These are phyloP conservation scores for Argentina silus DNA, from an alignment of 2,797 vertebrate species.

Conservation along the genomic window DNA sequence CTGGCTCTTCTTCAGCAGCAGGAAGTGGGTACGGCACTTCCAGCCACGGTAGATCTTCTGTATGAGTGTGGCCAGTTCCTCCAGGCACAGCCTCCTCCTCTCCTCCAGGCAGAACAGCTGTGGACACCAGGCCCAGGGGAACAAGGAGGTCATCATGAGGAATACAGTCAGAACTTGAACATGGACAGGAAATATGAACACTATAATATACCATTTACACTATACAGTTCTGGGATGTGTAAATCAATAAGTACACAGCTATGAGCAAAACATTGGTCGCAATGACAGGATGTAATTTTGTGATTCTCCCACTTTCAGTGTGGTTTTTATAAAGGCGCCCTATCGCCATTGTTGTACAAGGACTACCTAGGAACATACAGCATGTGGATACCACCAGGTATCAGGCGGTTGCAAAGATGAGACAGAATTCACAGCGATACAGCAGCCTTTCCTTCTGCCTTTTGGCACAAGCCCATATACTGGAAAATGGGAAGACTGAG, in stretches of 20 bases:
- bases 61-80: constrained; percentile 93
- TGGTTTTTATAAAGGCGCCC: no score
- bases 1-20: constrained; percentile 92
- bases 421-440: background rate
- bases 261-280: no score
- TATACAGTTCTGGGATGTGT: no score
- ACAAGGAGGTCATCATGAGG: background rate
- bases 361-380: background rate
- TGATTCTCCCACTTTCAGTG: no score
- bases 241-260: no score
- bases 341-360: no score
- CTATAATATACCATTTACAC: no score
- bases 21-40: constrained; percentile 90
- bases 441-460: background rate
- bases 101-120: constrained; percentile 96
- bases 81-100: constrained; percentile 86
- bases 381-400: background rate
- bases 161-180: no score
- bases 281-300: no score
- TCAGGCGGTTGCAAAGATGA: background rate
- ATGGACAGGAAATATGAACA: no score
- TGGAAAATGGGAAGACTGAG: background rate
- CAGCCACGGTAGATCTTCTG: constrained; percentile 97
- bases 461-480: background rate
- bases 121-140: background rate